Conservation (phyloP, 2,888 invertebrate genomes). For the Lasioglossum oenotherae region DNA sequence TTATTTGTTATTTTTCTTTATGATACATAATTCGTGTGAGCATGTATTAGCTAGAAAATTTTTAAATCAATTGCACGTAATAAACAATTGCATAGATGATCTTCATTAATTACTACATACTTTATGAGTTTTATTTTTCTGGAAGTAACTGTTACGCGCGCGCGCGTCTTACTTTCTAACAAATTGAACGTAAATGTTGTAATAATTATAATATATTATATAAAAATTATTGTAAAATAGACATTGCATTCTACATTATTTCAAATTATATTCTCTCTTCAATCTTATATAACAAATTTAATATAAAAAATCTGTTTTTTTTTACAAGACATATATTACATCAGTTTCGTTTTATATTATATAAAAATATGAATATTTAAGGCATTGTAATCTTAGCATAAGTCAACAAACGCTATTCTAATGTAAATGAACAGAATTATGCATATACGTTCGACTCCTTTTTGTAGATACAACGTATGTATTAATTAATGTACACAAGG, state of each 20-base stretch:
- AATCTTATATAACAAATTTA: conserved; percentile 46
- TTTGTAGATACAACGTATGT: conserved; percentile 23
- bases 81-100: conserved; percentile 52
- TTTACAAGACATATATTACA: conserved; percentile 48
- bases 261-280: conserved; percentile 30
- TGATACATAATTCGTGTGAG: conserved; percentile 49
- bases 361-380: conserved; percentile 61
- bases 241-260: conserved; percentile 76
- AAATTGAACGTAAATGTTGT: conserved; percentile 55
- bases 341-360: conserved; percentile 49
- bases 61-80: conserved; percentile 50
- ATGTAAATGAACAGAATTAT: conserved; percentile 30
- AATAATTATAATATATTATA: conserved; percentile 55
- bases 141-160: conserved; percentile 33
- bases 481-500: conserved; percentile 58
- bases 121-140: conserved; percentile 64
- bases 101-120: conserved; percentile 56
- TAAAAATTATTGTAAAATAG: conserved; percentile 78
- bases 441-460: conserved; percentile 14
- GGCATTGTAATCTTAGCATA: conserved; percentile 25
- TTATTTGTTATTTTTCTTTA: conserved; percentile 43
- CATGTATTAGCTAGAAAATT: conserved; percentile 52
- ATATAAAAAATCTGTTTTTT: conserved; percentile 39
- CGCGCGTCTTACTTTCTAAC: conserved; percentile 39
- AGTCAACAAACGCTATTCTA: conserved; percentile 19